Percentiles rank a stretch among this genome's conserved stretches.
Evolutionary conservation across 2,113 vertebrate genomes (phyloP).

Genomic region (Tonatia bakeri): DNA sequence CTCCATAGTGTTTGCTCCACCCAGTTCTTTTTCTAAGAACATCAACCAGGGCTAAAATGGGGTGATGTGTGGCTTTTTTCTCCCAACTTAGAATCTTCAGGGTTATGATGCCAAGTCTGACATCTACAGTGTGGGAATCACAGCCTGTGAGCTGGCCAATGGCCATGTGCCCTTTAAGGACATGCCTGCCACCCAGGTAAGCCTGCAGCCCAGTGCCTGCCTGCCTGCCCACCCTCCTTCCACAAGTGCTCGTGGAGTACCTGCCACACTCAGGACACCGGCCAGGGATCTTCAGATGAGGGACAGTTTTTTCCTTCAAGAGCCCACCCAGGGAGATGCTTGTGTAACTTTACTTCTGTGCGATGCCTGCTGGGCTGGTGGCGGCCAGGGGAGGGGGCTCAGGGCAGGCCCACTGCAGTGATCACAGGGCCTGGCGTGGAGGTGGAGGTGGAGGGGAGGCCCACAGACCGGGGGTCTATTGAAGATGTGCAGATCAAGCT

Average conservation of each 20-base stretch:
- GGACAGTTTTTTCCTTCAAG: background rate
- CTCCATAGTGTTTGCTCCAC: background rate
- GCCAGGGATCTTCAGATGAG: background rate
- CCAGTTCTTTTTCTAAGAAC: slow-evolving; percentile 27
- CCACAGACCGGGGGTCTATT: background rate
- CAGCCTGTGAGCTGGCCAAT: slow-evolving; percentile 97
- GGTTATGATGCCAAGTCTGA: slow-evolving; percentile 97
- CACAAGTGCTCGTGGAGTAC: background rate
- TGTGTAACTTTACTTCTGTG: background rate
- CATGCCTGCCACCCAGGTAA: slow-evolving; percentile 97
- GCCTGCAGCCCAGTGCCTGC: background rate
- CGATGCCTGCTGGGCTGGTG: background rate
- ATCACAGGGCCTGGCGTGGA: background rate
- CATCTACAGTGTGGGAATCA: slow-evolving; percentile 98
- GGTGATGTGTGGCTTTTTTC: slow-evolving; percentile 47
- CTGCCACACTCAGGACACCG: background rate
- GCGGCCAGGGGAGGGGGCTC: background rate
- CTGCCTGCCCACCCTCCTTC: background rate
- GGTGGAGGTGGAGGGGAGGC: background rate
- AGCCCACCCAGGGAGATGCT: background rate
- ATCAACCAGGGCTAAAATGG: background rate
- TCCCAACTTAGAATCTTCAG: slow-evolving; percentile 89
- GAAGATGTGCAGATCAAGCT: background rate
- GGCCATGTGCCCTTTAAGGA: slow-evolving; percentile 99
- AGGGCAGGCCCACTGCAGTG: background rate